These are phyloP conservation scores for Wasmannia auropunctata DNA, from an alignment of 1,140 invertebrate genomes.

Conservation along the genomic window DNA sequence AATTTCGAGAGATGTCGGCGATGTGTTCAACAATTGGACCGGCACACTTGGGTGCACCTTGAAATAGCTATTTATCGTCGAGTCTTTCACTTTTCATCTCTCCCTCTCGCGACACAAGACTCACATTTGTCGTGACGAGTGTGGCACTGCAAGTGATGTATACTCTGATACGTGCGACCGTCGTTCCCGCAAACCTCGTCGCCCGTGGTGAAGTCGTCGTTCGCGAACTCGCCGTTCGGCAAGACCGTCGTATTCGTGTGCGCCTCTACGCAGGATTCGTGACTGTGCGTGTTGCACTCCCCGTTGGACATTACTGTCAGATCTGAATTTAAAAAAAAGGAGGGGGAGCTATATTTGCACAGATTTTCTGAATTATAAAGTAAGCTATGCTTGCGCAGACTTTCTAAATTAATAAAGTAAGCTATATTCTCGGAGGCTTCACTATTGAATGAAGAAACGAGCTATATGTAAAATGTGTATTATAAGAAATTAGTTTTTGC, in stretches of 20 bases:
- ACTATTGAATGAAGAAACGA: background rate
- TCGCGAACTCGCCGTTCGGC: constrained; percentile 44
- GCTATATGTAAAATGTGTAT: background rate
- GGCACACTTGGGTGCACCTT: background rate
- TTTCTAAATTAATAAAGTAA: background rate
- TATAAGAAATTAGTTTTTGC: background rate
- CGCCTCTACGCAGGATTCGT: constrained; percentile 69
- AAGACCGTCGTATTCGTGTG: constrained; percentile 61
- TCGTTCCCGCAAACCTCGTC: constrained; percentile 77
- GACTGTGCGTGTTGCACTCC: constrained; percentile 70
- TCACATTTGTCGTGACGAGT: constrained; percentile 75
- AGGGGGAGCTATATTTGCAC: background rate
- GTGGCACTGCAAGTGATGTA: constrained; percentile 77
- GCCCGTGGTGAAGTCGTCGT: constrained; percentile 35
- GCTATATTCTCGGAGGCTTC: background rate
- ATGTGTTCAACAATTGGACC: background rate
- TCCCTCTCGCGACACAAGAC: background rate
- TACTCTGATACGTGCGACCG: constrained; percentile 75
- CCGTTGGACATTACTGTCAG: constrained; percentile 62
- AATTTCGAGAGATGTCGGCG: background rate
- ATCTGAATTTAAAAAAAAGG: constrained; percentile 10
- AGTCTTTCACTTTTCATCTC: background rate
- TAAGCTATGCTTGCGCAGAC: background rate
- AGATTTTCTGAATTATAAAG: background rate
- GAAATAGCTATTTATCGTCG: background rate